Conservation (phyloP, 2,797 vertebrate genomes). For the Acipenser transmontanus region DNA sequence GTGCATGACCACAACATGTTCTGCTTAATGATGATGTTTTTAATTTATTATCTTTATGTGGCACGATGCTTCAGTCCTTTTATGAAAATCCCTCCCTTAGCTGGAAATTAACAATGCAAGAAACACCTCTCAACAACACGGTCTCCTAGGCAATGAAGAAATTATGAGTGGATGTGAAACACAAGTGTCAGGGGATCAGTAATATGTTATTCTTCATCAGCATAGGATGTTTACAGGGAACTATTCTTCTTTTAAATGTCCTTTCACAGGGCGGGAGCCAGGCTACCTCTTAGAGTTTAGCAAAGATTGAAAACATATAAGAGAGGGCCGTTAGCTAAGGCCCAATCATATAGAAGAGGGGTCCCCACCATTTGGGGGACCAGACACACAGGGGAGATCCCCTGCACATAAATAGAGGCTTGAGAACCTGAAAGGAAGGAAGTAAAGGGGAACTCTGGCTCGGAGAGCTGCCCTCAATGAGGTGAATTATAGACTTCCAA, state of each 20-base stretch:
- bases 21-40: not conserved
- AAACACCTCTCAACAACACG: constrained; percentile 21
- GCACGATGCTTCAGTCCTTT: not conserved
- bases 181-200: constrained; percentile 24
- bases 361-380: too few species aligned
- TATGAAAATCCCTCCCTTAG: not conserved
- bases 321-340: not conserved
- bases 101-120: constrained; percentile 8
- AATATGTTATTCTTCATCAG: not conserved
- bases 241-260: not conserved
- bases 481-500: too few species aligned
- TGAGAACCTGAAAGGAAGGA: too few species aligned
- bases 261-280: not conserved
- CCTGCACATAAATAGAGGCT: too few species aligned
- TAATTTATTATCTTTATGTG: not conserved
- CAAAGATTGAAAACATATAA: not conserved
- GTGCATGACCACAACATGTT: not conserved
- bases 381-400: too few species aligned
- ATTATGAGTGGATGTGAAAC: constrained; percentile 26
- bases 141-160: constrained; percentile 41
- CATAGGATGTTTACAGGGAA: not conserved
- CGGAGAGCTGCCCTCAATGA: too few species aligned
- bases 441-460: too few species aligned
- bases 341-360: too few species aligned
- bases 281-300: too few species aligned